A percentile compares a stretch with the other conserved stretches of the same genome.
Evolutionary conservation across 2,113 vertebrate species (phyloP).

Genomic region (Origma solitaria): DNA sequence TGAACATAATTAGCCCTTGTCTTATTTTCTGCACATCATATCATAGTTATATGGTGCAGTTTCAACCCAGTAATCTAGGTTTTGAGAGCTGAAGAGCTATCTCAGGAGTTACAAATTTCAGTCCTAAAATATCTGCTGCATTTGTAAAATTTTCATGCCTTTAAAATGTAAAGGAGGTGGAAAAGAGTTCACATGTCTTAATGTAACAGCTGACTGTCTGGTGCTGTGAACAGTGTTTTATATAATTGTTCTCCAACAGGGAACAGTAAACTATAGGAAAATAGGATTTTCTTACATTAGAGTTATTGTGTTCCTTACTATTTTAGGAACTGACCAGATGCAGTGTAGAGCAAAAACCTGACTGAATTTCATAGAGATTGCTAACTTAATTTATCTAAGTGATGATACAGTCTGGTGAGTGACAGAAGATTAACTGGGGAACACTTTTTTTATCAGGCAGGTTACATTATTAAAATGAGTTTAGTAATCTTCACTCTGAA

Average conservation of each 20-base stretch:
- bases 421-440: slow-evolving; percentile 15
- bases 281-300: neutral
- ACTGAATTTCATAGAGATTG: neutral
- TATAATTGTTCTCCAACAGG: neutral
- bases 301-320: slow-evolving; percentile 8
- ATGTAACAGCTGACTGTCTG: neutral
- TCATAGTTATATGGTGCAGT: neutral
- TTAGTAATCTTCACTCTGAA: neutral
- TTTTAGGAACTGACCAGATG: slow-evolving; percentile 40
- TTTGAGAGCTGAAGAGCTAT: neutral
- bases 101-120: neutral
- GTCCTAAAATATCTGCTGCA: neutral
- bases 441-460: neutral
- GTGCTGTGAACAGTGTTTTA: neutral
- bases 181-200: neutral
- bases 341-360: neutral
- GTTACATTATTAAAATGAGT: slow-evolving; percentile 13
- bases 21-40: neutral
- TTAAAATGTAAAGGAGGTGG: neutral
- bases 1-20: neutral
- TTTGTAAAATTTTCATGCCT: neutral
- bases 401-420: neutral
- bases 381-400: slow-evolving; percentile 38
- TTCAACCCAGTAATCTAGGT: neutral
- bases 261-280: neutral